These are phyloP conservation scores for Esperia sulphurella DNA, from an alignment of 2,888 invertebrate species.

Conservation along the genomic window DNA sequence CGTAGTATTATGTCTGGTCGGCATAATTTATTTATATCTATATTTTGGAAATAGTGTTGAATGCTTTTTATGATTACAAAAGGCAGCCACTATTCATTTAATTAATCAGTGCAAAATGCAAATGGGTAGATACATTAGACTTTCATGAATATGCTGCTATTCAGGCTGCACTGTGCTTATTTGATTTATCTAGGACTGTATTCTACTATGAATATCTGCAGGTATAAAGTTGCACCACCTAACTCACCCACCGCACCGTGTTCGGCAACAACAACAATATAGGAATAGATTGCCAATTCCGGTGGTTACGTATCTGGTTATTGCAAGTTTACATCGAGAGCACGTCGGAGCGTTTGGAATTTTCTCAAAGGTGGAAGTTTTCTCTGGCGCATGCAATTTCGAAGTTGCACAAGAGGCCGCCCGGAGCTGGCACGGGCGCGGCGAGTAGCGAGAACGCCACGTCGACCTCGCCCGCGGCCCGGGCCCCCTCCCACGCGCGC, in stretches of 20 bases:
- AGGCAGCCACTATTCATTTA: neutral
- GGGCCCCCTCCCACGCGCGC: constrained; percentile 12
- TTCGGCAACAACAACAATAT: constrained; percentile 33
- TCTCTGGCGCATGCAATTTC: constrained; percentile 63
- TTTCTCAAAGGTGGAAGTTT: constrained; percentile 69
- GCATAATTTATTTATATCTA: too few relatives aligned
- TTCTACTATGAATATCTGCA: constrained; percentile 2
- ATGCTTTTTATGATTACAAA: neutral
- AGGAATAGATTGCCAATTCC: constrained; percentile 56
- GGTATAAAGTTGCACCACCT: constrained; percentile 3
- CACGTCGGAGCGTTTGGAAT: constrained; percentile 58
- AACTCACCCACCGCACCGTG: constrained; percentile 1
- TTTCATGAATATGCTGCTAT: neutral
- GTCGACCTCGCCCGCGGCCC: constrained; percentile 6
- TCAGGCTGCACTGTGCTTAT: neutral
- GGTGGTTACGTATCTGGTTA: constrained; percentile 53
- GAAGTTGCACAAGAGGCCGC: constrained; percentile 56
- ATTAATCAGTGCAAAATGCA: neutral
- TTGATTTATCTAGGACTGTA: neutral
- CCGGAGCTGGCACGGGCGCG: constrained; percentile 26
- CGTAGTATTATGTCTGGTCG: too few relatives aligned
- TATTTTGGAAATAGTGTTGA: too few relatives aligned
- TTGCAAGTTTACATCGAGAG: constrained; percentile 56
- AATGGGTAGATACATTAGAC: neutral
- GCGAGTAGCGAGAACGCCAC: constrained; percentile 13